Evolutionary conservation across 2,888 invertebrate species (phyloP).

Genomic region (Callimorpha dominula): DNA sequence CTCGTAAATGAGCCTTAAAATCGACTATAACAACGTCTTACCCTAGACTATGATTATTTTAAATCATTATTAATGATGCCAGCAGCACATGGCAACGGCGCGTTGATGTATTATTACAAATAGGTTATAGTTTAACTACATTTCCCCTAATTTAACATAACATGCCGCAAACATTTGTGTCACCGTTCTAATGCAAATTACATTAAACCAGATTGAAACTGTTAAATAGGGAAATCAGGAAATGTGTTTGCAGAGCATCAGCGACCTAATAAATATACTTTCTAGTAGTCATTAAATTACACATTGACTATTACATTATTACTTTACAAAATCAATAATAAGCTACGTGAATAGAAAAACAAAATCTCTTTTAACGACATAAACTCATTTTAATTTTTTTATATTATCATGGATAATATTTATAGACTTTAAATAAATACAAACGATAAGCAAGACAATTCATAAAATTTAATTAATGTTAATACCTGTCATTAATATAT

Average conservation of each 20-base stretch:
- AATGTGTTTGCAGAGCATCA: neutral
- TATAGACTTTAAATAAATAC: conserved; percentile 47
- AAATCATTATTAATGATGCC: conserved; percentile 34
- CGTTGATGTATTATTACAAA: conserved; percentile 33
- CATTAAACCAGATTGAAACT: neutral
- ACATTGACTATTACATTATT: conserved; percentile 78
- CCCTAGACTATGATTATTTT: conserved; percentile 16
- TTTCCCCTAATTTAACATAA: conserved; percentile 8
- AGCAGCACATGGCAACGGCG: conserved; percentile 30
- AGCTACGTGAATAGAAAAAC: conserved; percentile 79
- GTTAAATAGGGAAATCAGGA: neutral
- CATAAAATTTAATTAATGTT: conserved; percentile 25
- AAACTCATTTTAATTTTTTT: conserved; percentile 74
- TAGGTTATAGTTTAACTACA: conserved; percentile 18
- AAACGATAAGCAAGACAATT: conserved; percentile 36
- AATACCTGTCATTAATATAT: conserved; percentile 28
- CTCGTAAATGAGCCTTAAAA: neutral
- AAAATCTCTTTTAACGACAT: conserved; percentile 72
- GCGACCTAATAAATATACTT: conserved; percentile 63
- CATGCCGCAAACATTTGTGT: conserved; percentile 16
- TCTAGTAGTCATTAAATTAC: conserved; percentile 66
- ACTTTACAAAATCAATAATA: conserved; percentile 71
- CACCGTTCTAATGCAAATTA: neutral
- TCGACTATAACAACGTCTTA: neutral
- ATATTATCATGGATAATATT: conserved; percentile 56